Conservation (phyloP, 2,113 vertebrate species). For the Xiphophorus maculatus region DNA sequence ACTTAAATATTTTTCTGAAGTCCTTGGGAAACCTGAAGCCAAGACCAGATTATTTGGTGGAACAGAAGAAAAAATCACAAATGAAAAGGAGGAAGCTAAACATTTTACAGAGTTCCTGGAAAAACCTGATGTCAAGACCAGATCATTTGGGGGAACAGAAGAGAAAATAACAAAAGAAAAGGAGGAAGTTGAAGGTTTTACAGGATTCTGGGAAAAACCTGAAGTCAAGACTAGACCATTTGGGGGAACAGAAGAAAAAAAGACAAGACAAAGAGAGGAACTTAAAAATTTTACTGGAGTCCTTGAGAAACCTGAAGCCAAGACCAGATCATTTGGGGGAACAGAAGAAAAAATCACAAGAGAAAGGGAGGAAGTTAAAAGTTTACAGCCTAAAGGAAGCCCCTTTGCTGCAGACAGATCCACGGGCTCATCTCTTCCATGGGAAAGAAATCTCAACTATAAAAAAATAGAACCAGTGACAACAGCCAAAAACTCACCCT, state of each 20-base stretch:
- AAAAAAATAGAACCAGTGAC: conserved; percentile 36
- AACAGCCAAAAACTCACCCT: conserved; percentile 12
- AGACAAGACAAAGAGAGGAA: conserved; percentile 43
- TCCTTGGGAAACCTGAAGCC: conserved; percentile 62
- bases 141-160: conserved; percentile 43
- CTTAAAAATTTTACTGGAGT: conserved; percentile 79
- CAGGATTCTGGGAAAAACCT: conserved; percentile 65
- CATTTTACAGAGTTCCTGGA: conserved; percentile 77
- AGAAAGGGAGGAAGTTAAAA: conserved; percentile 54
- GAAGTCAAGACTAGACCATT: conserved; percentile 43
- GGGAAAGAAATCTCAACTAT: conserved; percentile 48
- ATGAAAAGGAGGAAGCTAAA: conserved; percentile 65
- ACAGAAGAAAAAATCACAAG: conserved; percentile 59
- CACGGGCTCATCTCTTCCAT: conserved; percentile 15
- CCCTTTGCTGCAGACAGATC: conserved; percentile 15
- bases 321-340: conserved; percentile 32
- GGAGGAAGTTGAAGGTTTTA: conserved; percentile 78
- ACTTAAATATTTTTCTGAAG: conserved; percentile 78
- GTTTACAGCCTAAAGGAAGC: conserved; percentile 26
- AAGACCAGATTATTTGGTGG: conserved; percentile 35
- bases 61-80: conserved; percentile 59
- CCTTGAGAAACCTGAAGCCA: conserved; percentile 60
- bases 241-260: conserved; percentile 56
- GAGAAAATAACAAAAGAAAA: conserved; percentile 49
- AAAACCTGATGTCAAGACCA: conserved; percentile 46